phyloP scores from a whole-genome alignment of 2,113 vertebrate species.

The Gracilinanus agilis region DNA sequence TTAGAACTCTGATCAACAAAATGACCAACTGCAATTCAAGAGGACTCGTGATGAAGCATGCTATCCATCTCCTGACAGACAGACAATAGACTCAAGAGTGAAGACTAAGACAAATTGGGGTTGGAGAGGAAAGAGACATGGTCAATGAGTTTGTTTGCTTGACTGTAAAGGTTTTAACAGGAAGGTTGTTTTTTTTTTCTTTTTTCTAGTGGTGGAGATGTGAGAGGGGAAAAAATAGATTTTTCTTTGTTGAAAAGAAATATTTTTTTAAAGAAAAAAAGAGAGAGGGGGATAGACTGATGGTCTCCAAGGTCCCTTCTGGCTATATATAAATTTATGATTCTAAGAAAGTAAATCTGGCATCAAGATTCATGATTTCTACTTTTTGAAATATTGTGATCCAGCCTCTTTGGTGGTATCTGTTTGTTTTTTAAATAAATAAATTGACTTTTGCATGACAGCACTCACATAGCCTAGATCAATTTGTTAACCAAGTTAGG shows the following conservation, averaged over 20 bases:
- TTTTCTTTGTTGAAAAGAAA: neutral
- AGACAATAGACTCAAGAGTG: neutral
- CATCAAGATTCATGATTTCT: neutral
- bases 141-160: neutral
- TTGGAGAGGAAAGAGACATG: neutral
- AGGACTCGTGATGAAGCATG: neutral
- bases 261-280: neutral
- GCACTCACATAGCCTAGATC: too few species aligned
- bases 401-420: neutral
- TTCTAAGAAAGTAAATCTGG: neutral
- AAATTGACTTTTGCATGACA: too few species aligned
- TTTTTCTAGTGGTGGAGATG: neutral
- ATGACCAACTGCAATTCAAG: neutral
- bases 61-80: neutral
- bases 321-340: neutral
- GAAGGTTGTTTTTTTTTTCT: neutral
- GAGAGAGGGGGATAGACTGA: neutral
- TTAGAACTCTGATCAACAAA: neutral
- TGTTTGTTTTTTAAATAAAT: too few species aligned
- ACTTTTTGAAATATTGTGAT: neutral
- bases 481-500: too few species aligned
- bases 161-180: neutral
- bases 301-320: neutral
- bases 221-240: neutral
- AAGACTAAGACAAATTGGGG: neutral